Evolutionary conservation across 2,888 invertebrate genomes (phyloP).

Genomic region (Mythimna loreyi): DNA sequence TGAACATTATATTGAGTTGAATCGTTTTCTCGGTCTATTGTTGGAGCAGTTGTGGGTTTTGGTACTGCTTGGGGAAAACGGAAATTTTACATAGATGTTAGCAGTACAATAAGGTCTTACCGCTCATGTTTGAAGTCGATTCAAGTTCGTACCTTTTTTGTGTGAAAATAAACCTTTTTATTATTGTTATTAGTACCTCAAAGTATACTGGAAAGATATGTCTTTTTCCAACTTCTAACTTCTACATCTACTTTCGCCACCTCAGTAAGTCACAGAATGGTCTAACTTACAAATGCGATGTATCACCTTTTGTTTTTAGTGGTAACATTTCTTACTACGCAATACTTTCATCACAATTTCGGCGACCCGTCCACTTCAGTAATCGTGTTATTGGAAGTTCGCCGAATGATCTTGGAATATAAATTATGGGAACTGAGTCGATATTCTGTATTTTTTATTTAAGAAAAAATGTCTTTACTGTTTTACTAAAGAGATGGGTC

Average conservation of each 20-base stretch:
- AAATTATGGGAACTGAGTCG: conserved; percentile 35
- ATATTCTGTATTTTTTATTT: conserved; percentile 18
- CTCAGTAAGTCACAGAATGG: background rate
- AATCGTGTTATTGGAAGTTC: conserved; percentile 58
- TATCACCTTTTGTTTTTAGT: conserved; percentile 15
- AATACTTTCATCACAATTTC: conserved; percentile 44
- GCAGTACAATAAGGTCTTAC: background rate
- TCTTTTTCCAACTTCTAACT: background rate
- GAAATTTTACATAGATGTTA: background rate
- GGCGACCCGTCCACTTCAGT: conserved; percentile 41
- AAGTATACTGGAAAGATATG: background rate
- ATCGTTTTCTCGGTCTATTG: conserved; percentile 2
- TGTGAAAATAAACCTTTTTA: too few species aligned
- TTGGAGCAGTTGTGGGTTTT: background rate
- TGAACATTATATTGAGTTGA: conserved; percentile 23
- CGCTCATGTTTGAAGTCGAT: background rate
- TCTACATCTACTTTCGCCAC: background rate
- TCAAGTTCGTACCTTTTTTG: background rate
- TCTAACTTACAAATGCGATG: conserved; percentile 3
- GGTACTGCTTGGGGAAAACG: background rate
- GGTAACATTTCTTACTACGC: conserved; percentile 22
- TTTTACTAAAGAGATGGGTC: background rate
- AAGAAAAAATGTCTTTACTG: background rate
- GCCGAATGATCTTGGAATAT: conserved; percentile 51
- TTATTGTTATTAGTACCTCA: background rate